Evolutionary conservation across 1,140 invertebrate species (phyloP), one percentile per base, ranked within the genome.

Genomic region (Ceratina australensis): DNA sequence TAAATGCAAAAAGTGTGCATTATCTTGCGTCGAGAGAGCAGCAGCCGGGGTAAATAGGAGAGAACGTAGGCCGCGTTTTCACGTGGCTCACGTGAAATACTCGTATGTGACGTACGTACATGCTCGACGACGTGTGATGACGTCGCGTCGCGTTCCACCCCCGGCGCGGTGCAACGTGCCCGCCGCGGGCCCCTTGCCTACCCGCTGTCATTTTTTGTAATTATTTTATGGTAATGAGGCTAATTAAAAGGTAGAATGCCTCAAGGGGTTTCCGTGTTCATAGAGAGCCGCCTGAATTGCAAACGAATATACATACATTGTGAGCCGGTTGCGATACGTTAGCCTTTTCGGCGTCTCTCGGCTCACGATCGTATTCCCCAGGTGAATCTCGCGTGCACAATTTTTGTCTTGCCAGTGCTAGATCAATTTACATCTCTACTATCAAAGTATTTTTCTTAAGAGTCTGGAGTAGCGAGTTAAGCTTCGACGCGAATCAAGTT

Each of bases 181-280:
- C 42, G 22, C n/a, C 56, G 7, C 60, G 68, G 57, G 71, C 42
- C 52, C 33, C 71, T 33, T 59, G 50, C 59, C 56, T 59, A 60
- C 68, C 2, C 60, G 72, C 76, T 66, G 71, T 74, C 66, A 76
- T 76, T 74, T 79, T 75, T 80, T 72, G 50, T 72, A 75, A 72
- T 80, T 80, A 78, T 80, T 80, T 68, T 65, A 80, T 78, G 74
- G 79, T 78, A 77, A 80, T 72, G 79, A 78, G 74, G 74, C 74
- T 78, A 80, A 80, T 80, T 80, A 78, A 80, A 80, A 78, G 67
- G 61, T 80, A 72, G 67, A 78, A 80, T 65, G 79, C 66, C 66
- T 78, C 64, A 65, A 80, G 78, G 50, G 50, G 49, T 33, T 76
- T 54, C 33, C 49, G 47, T 72, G 72, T 50, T 73, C 64, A n/a